Conservation (phyloP, 1,140 invertebrate genomes). For the Linepithema humile region DNA sequence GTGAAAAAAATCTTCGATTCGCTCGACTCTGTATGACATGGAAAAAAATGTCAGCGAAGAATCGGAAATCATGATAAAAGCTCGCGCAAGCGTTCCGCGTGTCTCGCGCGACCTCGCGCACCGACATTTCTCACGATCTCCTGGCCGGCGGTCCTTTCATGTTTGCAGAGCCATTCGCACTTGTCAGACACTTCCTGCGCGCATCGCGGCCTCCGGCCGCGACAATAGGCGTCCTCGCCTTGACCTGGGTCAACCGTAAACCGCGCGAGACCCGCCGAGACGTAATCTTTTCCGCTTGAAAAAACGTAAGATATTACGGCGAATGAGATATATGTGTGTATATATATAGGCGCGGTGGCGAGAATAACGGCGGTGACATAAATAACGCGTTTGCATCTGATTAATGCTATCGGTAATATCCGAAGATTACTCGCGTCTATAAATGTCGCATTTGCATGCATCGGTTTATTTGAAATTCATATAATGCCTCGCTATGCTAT, state of each 20-base stretch:
- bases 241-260: slow-evolving; percentile 60
- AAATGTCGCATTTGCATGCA: slow-evolving; percentile 42
- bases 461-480: slow-evolving; percentile 33
- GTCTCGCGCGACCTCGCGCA: slow-evolving; percentile 66
- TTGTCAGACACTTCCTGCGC: slow-evolving; percentile 26
- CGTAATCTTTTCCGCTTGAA: slow-evolving; percentile 49
- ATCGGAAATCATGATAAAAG: slow-evolving; percentile 61
- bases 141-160: slow-evolving; percentile 19
- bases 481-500: neutral
- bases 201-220: neutral
- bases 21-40: neutral
- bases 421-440: slow-evolving; percentile 23
- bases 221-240: slow-evolving; percentile 50
- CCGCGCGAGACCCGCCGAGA: neutral
- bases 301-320: slow-evolving; percentile 41
- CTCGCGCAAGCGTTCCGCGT: slow-evolving; percentile 31
- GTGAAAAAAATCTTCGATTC: neutral
- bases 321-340: neutral
- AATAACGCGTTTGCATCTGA: slow-evolving; percentile 46
- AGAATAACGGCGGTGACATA: slow-evolving; percentile 1
- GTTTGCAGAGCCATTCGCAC: slow-evolving; percentile 13
- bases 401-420: slow-evolving; percentile 27
- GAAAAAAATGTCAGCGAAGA: neutral
- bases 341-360: neutral
- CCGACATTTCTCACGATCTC: slow-evolving; percentile 71